Base-by-base conservation (phyloP, 1,140 invertebrate genomes). In the Piezodorus guildinii region DNA sequence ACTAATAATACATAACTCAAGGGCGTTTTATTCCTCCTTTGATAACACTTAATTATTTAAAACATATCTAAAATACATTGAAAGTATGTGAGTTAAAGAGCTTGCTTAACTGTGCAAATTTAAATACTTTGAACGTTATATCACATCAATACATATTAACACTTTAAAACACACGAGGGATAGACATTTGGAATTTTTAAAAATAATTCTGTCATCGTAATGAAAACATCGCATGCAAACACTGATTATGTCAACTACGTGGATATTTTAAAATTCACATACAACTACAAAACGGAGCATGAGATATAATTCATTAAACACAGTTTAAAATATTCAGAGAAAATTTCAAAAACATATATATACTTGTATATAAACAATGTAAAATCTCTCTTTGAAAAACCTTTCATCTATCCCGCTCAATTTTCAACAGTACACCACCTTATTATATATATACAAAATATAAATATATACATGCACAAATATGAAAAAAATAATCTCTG, bases 401-500 rank as follows among this genome's bases (percentile, higher is more conserved):
- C 34, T 39, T 39, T 39, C 34, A 56, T 56, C 52, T 56, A 23
- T 25, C 52, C 52, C 52, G 27, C 3, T 23, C 23, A 56, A 15
- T 56, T 56, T 56, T 56, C 52, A 56, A 19, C 52, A 56, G 2
- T 23, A 23, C 52, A 23, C 52, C 52, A 23, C 52, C 23, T 56
- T 56, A n/a, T n/a, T n/a, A 10, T 56, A 56, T 56, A 49, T 21
- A 56, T 25, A 56, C 52, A 56, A 56, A 56, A 56, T 56, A 56
- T 56, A 56, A 56, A 27, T 56, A 56, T 61, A 25, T 61, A 61
- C 43, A 46, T 46, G 60, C 39, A 43, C 39, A 61, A 61, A 61
- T 34, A 61, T 45, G 44, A 14, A 45, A 44, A 61, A 61, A 61
- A 61, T 61, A 61, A 46, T 45, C 43, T 61, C 43, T 61, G 39